Base-by-base conservation (phyloP, 2,888 invertebrate species). In the Erebia aethiops region DNA sequence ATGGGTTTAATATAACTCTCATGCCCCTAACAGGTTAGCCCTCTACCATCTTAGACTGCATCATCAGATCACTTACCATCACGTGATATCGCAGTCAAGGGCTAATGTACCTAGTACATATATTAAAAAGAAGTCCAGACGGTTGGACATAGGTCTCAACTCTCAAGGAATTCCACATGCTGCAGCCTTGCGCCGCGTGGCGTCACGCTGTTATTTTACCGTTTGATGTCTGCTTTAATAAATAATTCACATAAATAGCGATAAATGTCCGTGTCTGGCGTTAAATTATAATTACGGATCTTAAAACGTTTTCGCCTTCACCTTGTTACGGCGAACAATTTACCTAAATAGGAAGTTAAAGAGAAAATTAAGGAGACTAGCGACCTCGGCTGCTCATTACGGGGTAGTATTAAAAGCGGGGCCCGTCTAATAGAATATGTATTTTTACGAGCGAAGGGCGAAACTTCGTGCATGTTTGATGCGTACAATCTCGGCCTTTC, bases 381-480 rank as follows among this genome's bases (percentile, higher is more conserved):
- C 90, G 90, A 90, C 88, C 91, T 88, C 86, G 79, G 84, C 79
- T 87, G 86, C 88, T 91, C 90, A 91, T 92, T 93, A 92, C 85
- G 72, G 82, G 77, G 79, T 77, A 79, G 88, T 91, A 92, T 93
- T 93, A 93, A 93, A 92, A 89, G 93, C 88, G 81, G 81, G 80
- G 80, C 86, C 85, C 85, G 84, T 86, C 85, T 86, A 82, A 83
- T 91, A 89, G 87, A 93, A 92, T 93, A 93, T 93, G 92, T 89
- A 93, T 92, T 92, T 93, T 93, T 93, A 93, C 89, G 92, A 89
- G 86, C 87, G 77, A 80, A 77, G 87, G 87, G 89, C 84, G 82
- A 76, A 77, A 74, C 63, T 79, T 87, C 87, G 78, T 93, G 89
- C 88, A 93, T 88, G 82, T 92, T 93, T 92, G 89, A 93, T 93